Evolutionary conservation across 1,140 invertebrate genomes (phyloP), one percentile per base, ranked within the genome.

Genomic region (Doryteuthis pealeii): DNA sequence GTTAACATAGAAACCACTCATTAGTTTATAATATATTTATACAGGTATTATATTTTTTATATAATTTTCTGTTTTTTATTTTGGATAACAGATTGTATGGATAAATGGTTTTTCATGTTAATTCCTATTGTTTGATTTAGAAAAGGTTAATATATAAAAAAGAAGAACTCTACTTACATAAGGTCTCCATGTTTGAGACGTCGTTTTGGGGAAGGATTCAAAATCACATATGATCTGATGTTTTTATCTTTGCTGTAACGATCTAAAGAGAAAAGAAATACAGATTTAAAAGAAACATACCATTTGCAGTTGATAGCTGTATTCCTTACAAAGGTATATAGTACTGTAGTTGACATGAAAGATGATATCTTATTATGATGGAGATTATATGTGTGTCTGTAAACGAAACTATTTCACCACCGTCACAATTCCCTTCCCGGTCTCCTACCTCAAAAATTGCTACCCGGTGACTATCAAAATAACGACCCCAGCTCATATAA

Each of bases 171-270:
- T 67, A 80, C 84, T 80, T 81, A 84, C 83, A 85, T 77, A 68
- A 84, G 78, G 70, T 85, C 84, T 12, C 83, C 83, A 67, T 78
- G 76, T 74, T 80, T 81, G 1, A 85, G 78, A 70, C 75, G 79
- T 69, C 80, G 76, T 35, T 82, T 79, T 26, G 82, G 78, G 1
- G 79, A 80, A 65, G 84, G 83, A 70, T 85, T 85, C 22, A 84
- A 73, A 54, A 85, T 84, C 8, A 84, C 78, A 75, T 80, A 85
- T 0, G 81, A 84, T 4, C 82, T 49, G 15, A 78, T 77, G 71
- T 78, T 80, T 67, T 71, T 77, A 14, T 72, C 71, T 14, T 67
- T 70, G 33, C 77, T 77, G 72, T 71, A 72, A 49, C 76, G 76
- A 81, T 70, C 79, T 79, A 71, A 31, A 74, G 73, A 62, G n/a